A percentile compares a stretch with the other conserved stretches of the same genome.
These are phyloP conservation scores for Coenonympha glycerion DNA, from an alignment of 2,888 invertebrate species.

Conservation along the genomic window DNA sequence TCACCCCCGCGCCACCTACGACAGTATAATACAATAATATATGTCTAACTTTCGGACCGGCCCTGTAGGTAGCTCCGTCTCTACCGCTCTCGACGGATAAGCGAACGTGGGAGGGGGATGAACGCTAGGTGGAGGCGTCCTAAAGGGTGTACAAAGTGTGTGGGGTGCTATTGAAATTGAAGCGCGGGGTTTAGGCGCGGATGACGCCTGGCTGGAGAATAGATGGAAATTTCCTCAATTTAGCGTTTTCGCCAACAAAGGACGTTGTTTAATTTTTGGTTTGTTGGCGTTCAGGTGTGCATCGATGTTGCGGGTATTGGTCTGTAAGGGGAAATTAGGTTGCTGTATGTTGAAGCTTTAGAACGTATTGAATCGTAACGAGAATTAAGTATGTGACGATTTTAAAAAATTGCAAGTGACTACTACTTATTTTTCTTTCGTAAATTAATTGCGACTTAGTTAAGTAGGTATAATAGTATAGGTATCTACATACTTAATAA, in stretches of 20 bases:
- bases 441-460: too few species aligned
- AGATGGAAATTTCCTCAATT: constrained; percentile 77
- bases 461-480: too few species aligned
- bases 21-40: constrained; percentile 75
- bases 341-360: not conserved
- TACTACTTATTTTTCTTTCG: too few species aligned
- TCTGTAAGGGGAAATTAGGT: constrained; percentile 12
- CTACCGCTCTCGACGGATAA: constrained; percentile 35
- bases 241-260: constrained; percentile 76
- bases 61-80: constrained; percentile 64
- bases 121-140: constrained; percentile 63
- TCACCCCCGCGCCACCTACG: constrained; percentile 72
- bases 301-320: constrained; percentile 33
- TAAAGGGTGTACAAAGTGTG: constrained; percentile 75
- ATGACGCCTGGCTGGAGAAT: constrained; percentile 76
- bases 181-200: constrained; percentile 76
- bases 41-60: constrained; percentile 76
- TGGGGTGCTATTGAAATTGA: constrained; percentile 76
- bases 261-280: constrained; percentile 75
- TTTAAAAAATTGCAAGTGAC: too few species aligned
- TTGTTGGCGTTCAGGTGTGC: constrained; percentile 61
- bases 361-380: too few species aligned
- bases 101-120: constrained; percentile 40
- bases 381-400: too few species aligned
- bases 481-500: too few species aligned